Evolutionary conservation across 2,888 invertebrate genomes (phyloP), one percentile per base, ranked within the genome.

Genomic region (Drosophila niveifrons): DNA sequence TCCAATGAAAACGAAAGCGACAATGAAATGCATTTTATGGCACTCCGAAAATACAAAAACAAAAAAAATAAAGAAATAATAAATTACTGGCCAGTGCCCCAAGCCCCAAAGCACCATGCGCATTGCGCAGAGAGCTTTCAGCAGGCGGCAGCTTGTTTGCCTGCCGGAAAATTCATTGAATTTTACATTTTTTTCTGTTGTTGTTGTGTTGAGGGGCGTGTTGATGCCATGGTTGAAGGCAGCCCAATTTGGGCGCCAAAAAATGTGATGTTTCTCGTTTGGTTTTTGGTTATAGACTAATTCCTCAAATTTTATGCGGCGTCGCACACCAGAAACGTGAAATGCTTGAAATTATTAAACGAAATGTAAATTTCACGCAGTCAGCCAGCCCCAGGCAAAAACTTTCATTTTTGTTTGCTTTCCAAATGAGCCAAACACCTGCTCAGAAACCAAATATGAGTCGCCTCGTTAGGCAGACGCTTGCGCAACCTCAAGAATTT

Each of bases 341-440:
- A 82, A 82, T 85, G 87, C 66, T 72, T 69, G 46, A 86, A 72
- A 87, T 88, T 84, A 78, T 78, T 88, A 88, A 88, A 82, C 86
- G 77, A 83, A 82, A 86, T 83, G 82, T 88, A 79, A 83, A 82
- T 83, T 83, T 83, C 78, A 74, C 86, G 77, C 80, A 63, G 58
- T 83, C 78, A 74, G 82, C 74, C 80, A 63, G 58, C 75, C 59
- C 36, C 55, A 13, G 72, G 59, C 63, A 63, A 81, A 83, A 81
- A 83, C 89, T 85, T 85, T 89, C 89, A 80, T 85, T 85, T 85
- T 80, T 65, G 70, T 74, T 78, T 78, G 89, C 81, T 88, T 84
- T 84, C 89, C 79, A 80, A 83, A 80, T 70, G 76, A 72, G 69
- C 41, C 61, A 51, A 53, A 59, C 57, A 70, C 72, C 80, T 75